Evolutionary conservation across 2,113 vertebrate species (phyloP), one percentile per base, ranked within the genome.

Genomic region (Macrotis lagotis): DNA sequence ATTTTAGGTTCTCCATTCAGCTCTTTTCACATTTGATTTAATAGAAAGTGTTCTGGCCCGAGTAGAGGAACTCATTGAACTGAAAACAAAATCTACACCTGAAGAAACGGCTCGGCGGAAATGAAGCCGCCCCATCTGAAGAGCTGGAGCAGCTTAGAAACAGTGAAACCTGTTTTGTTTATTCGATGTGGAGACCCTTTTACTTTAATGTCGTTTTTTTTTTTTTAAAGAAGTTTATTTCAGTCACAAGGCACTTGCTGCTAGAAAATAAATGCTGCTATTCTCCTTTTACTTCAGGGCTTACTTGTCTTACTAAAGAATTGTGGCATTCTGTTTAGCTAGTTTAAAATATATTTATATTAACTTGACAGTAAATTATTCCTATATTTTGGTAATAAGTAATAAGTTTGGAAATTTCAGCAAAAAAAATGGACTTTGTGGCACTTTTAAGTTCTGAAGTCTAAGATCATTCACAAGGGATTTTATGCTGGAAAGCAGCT

Each of bases 21-120:
- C 99, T 93, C 97, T 99, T 98, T 99, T 99, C 98, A 99, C 99
- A 2, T 99, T 99, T 98, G 99, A 99, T 98, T 98, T 99, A 97
- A 99, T 99, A 98, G 99, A 99, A 98, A 99, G 99, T 97, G 99
- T 99, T 93, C 98, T 99, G 44, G 98, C 99, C 96, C 99, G 99
- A 91, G 99, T 99, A 83, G 99, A 99, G 97, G 99, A 99, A 98
- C 99, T 99, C 95, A 98, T 99, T 94, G 99, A 99, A 97, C 98
- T 99, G 96, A 99, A 99, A 97, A 97, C 93, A 94, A 99, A 98
- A 97, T 97, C 97, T 97, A 96, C 95, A 98, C 94, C 97, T 96
- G 98, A 98, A 98, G 98, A 98, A 97, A 98, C 97, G 25, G 97
- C 90, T 98, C 98, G 94, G 93, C 97, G 98, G 97, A 98, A 98